Evolutionary conservation across 2,888 invertebrate species (phyloP).

Genomic region (Candidula unifasciata): DNA sequence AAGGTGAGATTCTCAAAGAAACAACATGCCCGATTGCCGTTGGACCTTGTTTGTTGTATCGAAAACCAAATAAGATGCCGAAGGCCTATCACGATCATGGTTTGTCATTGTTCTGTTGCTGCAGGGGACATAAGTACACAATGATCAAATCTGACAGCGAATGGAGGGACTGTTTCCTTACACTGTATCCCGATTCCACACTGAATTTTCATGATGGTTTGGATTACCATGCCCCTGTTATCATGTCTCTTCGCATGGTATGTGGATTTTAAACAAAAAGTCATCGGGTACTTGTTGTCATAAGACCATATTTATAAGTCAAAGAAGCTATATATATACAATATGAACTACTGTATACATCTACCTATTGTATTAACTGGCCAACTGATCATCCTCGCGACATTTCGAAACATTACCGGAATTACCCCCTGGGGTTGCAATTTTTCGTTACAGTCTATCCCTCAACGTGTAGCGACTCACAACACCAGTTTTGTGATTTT

Average conservation of each 20-base stretch:
- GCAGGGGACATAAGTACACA: not conserved
- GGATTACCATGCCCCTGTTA: not conserved
- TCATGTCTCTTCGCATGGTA: conserved; percentile 13
- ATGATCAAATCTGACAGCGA: not conserved
- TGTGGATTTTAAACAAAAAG: too few species aligned
- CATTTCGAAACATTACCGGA: too few species aligned
- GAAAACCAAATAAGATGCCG: not conserved
- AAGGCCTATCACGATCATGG: not conserved
- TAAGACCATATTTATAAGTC: too few species aligned
- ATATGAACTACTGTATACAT: too few species aligned
- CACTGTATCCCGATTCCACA: conserved; percentile 12
- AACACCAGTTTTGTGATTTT: too few species aligned
- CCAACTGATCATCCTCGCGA: too few species aligned
- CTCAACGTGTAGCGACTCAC: too few species aligned
- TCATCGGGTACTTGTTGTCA: too few species aligned
- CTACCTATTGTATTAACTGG: too few species aligned
- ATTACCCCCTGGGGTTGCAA: too few species aligned
- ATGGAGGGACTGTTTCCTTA: conserved; percentile 15
- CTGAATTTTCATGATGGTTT: conserved; percentile 5
- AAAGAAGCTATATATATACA: too few species aligned
- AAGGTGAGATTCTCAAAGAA: not conserved
- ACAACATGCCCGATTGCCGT: conserved; percentile 9
- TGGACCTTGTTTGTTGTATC: conserved; percentile 25
- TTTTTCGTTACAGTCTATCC: too few species aligned
- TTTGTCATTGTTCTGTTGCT: not conserved